Conservation (phyloP, 2,888 invertebrate species). For the Allacma fusca region DNA sequence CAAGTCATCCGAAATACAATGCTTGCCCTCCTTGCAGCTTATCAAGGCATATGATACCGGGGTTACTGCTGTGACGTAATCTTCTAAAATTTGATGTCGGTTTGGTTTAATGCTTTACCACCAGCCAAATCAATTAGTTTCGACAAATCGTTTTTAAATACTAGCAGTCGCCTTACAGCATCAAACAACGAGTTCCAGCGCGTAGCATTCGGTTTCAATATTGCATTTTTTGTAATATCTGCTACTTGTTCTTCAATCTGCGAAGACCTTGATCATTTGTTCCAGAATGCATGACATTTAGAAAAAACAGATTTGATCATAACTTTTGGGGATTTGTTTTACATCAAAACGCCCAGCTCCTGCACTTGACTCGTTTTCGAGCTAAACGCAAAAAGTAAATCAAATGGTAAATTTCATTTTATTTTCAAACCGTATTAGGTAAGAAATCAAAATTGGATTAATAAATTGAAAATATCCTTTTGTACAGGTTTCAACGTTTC, state of each 20-base stretch:
- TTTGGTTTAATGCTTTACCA: background rate
- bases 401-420: too few relatives aligned
- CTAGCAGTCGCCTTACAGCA: background rate
- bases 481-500: too few relatives aligned
- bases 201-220: background rate
- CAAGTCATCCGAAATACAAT: background rate
- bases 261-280: background rate
- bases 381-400: too few relatives aligned
- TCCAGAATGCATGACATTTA: conserved; percentile 18
- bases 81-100: background rate
- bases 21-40: conserved; percentile 31
- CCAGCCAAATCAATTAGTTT: background rate
- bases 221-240: too few relatives aligned
- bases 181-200: background rate
- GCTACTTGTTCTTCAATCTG: too few relatives aligned
- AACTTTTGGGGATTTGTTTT: too few relatives aligned
- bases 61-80: background rate
- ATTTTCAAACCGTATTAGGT: too few relatives aligned
- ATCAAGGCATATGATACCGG: conserved; percentile 26
- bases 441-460: too few relatives aligned
- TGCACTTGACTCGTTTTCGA: background rate
- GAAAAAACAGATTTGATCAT: too few relatives aligned
- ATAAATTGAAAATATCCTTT: too few relatives aligned
- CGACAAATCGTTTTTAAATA: conserved; percentile 1
- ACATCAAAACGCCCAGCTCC: too few relatives aligned